Evolutionary conservation across 2,797 vertebrate species (phyloP).

Genomic region (Paramormyrops hopkinsi): DNA sequence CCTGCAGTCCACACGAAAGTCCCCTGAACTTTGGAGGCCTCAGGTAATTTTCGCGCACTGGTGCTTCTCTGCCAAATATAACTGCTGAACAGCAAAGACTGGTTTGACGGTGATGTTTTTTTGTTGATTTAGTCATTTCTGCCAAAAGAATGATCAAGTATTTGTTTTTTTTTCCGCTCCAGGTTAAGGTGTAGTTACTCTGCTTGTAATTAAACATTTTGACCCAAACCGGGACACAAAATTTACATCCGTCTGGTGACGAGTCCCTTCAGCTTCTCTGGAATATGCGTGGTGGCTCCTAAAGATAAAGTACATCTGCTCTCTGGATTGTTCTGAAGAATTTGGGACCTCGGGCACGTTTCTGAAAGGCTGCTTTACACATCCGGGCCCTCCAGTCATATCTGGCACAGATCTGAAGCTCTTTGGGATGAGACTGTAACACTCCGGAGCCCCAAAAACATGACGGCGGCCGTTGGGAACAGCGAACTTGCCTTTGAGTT

Average conservation of each 20-base stretch:
- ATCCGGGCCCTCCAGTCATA: neutral
- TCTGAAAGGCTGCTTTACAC: neutral
- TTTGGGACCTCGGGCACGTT: neutral
- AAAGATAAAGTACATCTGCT: neutral
- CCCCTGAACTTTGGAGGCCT: neutral
- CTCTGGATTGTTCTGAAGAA: neutral
- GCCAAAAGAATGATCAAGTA: neutral
- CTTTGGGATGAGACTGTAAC: slow-evolving; percentile 7
- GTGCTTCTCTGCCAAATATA: neutral
- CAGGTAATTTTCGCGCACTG: neutral
- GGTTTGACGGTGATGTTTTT: neutral
- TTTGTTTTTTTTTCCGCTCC: neutral
- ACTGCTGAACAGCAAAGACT: neutral
- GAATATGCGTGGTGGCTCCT: neutral
- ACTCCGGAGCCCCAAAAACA: neutral
- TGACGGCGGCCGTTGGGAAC: slow-evolving; percentile 60
- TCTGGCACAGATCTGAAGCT: neutral
- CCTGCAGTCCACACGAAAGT: neutral
- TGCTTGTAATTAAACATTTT: neutral
- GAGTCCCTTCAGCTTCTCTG: neutral
- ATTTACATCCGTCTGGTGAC: neutral
- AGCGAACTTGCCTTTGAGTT: slow-evolving; percentile 89
- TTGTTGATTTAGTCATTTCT: neutral
- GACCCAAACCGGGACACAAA: neutral
- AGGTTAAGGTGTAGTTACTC: neutral